Evolutionary conservation across 1,140 invertebrate species (phyloP), one percentile per base, ranked within the genome.

Genomic region (Triops cancriformis): DNA sequence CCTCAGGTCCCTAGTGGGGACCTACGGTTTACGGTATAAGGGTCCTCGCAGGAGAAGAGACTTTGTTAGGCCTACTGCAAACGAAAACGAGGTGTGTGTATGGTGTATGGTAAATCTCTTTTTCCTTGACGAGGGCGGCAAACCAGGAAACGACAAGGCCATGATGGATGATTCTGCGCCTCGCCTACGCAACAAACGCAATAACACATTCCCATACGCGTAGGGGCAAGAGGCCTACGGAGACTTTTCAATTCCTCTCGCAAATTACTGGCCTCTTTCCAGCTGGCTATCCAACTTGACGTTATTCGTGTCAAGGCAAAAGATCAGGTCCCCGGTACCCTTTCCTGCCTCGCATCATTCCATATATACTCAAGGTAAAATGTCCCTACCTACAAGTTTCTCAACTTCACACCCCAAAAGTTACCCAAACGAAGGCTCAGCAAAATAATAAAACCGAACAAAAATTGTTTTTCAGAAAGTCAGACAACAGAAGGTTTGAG

Each of bases 221-320:
- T 18, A 23, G 51, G 23, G 6, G 3, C 11, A 64, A 64, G n/a
- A 64, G 51, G 51, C 51, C 18, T 64, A 64, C 31, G 0, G 51
- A 64, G 23, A 64, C 7, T 64, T 64, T 23, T 64, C 51, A 64
- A 64, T 23, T 64, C 23, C 2, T 6, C 18, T n/a, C 51, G 14
- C 51, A 64, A 64, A 64, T 64, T 64, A 23, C 23, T n/a, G 51
- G 51, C 51, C 51, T 64, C 51, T 64, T 64, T 64, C 23, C 51
- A 18, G 18, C 23, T 64, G 51, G 51, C 51, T 64, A 14, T 64
- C 23, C 51, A 18, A 64, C 51, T n/a, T 64, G 51, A 64, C 51
- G 51, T 64, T 64, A 64, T 64, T 64, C 51, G 51, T 64, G 51
- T 64, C 51, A 64, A 64, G 51, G 51, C 51, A 23, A 64, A 64